Conservation (phyloP, 2,113 vertebrate species). For the Chaenocephalus aceratus region DNA sequence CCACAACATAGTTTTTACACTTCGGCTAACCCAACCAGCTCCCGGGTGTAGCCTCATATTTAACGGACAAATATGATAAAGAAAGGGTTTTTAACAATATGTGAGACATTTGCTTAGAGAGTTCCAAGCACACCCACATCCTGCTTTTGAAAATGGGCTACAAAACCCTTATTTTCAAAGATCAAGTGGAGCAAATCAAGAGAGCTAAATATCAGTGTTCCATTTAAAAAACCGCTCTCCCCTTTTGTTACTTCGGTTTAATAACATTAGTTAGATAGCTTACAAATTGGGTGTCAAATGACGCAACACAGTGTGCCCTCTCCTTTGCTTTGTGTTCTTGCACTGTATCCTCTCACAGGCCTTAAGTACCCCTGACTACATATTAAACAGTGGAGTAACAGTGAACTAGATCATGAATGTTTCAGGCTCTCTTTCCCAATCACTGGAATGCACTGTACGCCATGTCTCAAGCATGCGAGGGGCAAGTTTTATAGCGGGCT, state of each 20-base stretch:
- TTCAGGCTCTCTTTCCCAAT: constrained; percentile 30
- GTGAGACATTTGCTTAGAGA: not conserved
- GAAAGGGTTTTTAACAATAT: not conserved
- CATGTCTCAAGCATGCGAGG: constrained; percentile 56
- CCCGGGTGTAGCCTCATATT: not conserved
- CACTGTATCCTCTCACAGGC: constrained; percentile 15
- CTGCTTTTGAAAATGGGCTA: constrained; percentile 12
- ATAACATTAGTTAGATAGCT: constrained; percentile 44
- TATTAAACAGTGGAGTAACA: constrained; percentile 30
- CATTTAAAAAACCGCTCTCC: not conserved
- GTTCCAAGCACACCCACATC: not conserved
- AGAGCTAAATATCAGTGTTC: constrained; percentile 7
- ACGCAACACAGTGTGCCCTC: constrained; percentile 31
- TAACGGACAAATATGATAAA: not conserved
- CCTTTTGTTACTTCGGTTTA: constrained; percentile 18
- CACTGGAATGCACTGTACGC: constrained; percentile 31
- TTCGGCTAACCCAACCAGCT: not conserved
- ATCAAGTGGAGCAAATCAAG: not conserved
- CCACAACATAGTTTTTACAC: not conserved
- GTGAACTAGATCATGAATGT: constrained; percentile 44
- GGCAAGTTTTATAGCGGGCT: constrained; percentile 67
- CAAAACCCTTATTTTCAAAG: not conserved
- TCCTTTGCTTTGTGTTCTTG: constrained; percentile 9
- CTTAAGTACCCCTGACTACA: constrained; percentile 29
- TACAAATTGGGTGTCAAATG: constrained; percentile 37